Base-by-base conservation (phyloP, 92 coral and sea anemone species). In the Phymanthus crucifer region DNA sequence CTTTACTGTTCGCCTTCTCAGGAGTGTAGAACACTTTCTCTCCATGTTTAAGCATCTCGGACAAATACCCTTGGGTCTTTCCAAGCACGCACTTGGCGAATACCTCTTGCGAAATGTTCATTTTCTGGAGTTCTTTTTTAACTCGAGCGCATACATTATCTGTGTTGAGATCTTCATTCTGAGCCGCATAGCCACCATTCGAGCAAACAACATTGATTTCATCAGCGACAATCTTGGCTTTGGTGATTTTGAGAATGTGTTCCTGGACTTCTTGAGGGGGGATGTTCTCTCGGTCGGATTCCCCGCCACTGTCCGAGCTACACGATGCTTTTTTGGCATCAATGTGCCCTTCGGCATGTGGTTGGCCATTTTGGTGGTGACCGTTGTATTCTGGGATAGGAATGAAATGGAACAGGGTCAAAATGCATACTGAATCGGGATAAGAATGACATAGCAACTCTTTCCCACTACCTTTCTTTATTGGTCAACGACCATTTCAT, bases 41-140 rank as follows among this genome's bases (percentile, higher is more conserved):
- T 0, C 97, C 97, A 36, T 90, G 97, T 77, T 91, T 90, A 45
- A 93, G 76, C 90, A 93, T 93, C 83, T 93, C 97, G 0, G 97
- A 93, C 74, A 93, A 89, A 74, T 93, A 93, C 17, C 97, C 97
- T 74, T 93, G 97, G 0, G 97, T 90, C 82, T 93, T 93, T 12
- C 97, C 97, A 67, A 93, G 85, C 4, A 90, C 97, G 64, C 91
- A 94, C 65, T 93, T 93, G 14, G 97, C 97, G 90, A 93, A 93
- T 36, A 93, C 92, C 67, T 93, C 97, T 80, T 93, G 97, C 21
- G 97, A 93, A 23, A 93, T 82, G 71, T 88, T 90, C 86, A 90
- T 91, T 73, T 84, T 87, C 65, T 90, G 92, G 1, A 93, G 92
- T 46, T 93, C 97, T 21, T 76, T 76, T 78, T 93, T 93, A 31